phyloP scores from a whole-genome alignment of 2,888 invertebrate species.

The Gari tellinella region DNA sequence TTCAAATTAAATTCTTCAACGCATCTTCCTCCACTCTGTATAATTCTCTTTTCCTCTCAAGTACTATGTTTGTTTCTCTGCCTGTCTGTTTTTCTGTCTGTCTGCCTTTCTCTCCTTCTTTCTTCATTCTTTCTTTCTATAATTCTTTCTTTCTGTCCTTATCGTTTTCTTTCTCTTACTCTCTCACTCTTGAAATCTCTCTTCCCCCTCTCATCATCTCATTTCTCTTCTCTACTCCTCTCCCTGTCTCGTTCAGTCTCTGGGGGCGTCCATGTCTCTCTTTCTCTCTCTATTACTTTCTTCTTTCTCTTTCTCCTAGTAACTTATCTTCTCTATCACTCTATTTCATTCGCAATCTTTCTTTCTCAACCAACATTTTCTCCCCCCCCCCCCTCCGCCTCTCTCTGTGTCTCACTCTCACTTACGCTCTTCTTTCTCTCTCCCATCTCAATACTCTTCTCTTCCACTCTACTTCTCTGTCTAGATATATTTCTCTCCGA shows the following conservation, averaged over 20 bases:
- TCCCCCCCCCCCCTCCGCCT: not conserved
- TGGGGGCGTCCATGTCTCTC: not conserved
- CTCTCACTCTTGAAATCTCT: not conserved
- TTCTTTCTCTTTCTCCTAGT: not conserved
- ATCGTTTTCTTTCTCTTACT: not conserved
- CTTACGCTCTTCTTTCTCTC: not conserved
- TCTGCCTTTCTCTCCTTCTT: not conserved
- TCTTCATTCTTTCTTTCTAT: too few species aligned
- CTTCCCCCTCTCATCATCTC: not conserved
- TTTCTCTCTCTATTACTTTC: not conserved
- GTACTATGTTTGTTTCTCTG: too few species aligned
- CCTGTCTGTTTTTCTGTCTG: too few species aligned
- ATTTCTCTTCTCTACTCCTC: not conserved
- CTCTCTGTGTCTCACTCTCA: not conserved
- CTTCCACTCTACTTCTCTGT: not conserved
- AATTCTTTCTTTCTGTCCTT: too few species aligned
- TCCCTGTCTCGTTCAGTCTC: not conserved
- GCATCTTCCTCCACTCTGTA: too few species aligned
- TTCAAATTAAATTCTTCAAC: too few species aligned
- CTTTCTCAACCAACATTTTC: not conserved
- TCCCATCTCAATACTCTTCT: not conserved
- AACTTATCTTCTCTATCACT: not conserved
- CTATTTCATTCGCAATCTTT: not conserved
- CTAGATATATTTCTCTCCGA: not conserved
- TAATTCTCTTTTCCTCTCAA: too few species aligned